phyloP scores from a whole-genome alignment of 2,113 vertebrate species.

The Junco hyemalis region DNA sequence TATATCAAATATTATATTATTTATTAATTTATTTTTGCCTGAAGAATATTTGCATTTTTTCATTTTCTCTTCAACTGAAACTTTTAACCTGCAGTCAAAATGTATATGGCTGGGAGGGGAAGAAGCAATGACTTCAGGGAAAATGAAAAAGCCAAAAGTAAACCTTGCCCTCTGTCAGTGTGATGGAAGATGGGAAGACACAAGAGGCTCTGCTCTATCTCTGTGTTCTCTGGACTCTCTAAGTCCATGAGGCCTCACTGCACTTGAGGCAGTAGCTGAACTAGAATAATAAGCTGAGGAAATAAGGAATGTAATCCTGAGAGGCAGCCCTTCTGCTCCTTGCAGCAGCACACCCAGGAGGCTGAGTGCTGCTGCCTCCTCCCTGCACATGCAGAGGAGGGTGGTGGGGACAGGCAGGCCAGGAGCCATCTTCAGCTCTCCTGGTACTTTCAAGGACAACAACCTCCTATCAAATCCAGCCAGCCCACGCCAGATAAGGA shows the following conservation, averaged over 20 bases:
- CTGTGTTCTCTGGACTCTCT: accelerated
- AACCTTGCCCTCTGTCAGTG: background rate
- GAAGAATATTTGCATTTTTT: background rate
- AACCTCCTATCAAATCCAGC: background rate
- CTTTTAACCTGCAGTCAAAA: background rate
- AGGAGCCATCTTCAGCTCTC: background rate
- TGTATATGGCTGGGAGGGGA: background rate
- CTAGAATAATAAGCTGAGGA: background rate
- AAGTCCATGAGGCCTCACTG: background rate
- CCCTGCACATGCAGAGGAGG: background rate
- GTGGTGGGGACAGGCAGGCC: background rate
- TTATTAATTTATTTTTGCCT: background rate
- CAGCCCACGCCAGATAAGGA: background rate
- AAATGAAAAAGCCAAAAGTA: background rate
- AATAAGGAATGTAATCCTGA: background rate
- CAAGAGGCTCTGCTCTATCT: background rate
- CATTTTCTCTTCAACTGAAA: background rate
- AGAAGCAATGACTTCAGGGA: background rate
- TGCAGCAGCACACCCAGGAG: background rate
- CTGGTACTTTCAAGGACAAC: background rate
- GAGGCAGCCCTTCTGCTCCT: background rate
- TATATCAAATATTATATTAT: background rate
- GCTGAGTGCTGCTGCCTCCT: accelerated
- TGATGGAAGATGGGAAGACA: background rate
- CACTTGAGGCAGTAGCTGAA: background rate